Evolutionary conservation across 2,888 invertebrate species (phyloP).

Genomic region (Timandra comae): DNA sequence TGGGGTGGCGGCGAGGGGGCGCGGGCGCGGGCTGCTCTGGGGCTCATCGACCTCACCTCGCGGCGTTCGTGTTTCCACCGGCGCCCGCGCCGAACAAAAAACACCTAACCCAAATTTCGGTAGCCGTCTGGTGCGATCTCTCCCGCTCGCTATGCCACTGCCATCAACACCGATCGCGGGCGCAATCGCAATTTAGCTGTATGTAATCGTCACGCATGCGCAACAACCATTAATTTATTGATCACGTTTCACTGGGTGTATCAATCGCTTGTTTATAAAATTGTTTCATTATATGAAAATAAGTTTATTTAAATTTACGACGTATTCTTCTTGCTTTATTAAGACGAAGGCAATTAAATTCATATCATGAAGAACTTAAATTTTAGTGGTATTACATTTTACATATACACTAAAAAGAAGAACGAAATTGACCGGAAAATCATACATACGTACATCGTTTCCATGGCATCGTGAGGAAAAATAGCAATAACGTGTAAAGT

Average conservation of each 20-base stretch:
- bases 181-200: conserved; percentile 33
- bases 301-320: no score
- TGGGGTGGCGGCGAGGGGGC: conserved; percentile 27
- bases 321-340: no score
- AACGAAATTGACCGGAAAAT: no score
- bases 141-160: no score
- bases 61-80: conserved; percentile 42
- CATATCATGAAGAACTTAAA: no score
- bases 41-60: conserved; percentile 65
- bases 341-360: no score
- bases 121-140: conserved; percentile 64
- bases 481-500: no score
- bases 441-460: no score
- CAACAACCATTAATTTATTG: conserved; percentile 26
- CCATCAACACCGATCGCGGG: conserved; percentile 27
- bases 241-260: conserved; percentile 20
- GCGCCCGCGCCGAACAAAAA: conserved; percentile 61
- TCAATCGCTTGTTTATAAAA: background rate
- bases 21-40: conserved; percentile 30
- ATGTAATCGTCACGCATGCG: conserved; percentile 55
- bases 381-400: no score
- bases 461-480: no score
- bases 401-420: no score
- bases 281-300: no score
- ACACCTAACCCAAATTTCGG: conserved; percentile 70